Conservation (phyloP, 1,140 invertebrate genomes). For the Micrasema minimum region DNA sequence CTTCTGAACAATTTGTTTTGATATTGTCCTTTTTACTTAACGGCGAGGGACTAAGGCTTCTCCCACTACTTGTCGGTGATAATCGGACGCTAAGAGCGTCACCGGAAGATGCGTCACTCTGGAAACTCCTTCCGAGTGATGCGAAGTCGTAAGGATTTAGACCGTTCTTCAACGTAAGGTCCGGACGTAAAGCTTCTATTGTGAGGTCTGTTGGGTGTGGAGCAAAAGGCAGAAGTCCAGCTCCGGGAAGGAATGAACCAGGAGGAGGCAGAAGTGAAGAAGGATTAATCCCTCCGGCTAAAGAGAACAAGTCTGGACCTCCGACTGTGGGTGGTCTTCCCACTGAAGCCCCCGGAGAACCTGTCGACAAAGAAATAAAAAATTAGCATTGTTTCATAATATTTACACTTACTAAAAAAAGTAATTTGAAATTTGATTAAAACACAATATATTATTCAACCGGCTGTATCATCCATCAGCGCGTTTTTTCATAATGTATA, state of each 20-base stretch:
- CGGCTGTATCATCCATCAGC: too few species aligned
- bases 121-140: constrained; percentile 57
- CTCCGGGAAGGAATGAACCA: constrained; percentile 62
- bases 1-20: constrained; percentile 67
- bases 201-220: constrained; percentile 63
- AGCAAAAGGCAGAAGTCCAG: constrained; percentile 62
- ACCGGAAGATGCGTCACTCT: constrained; percentile 63
- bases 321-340: constrained; percentile 64
- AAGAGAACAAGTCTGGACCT: constrained; percentile 63
- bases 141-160: constrained; percentile 60
- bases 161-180: constrained; percentile 60
- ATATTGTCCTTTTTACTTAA: constrained; percentile 61
- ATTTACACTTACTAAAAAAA: too few species aligned
- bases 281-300: constrained; percentile 64
- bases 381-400: not conserved
- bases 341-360: constrained; percentile 57
- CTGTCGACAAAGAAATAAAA: not conserved
- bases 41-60: constrained; percentile 65
- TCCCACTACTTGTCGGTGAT: constrained; percentile 68
- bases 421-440: too few species aligned
- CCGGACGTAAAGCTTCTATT: constrained; percentile 60
- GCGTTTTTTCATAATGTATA: too few species aligned
- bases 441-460: too few species aligned
- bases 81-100: constrained; percentile 64
- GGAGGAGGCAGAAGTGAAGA: constrained; percentile 66